Evolutionary conservation across 2,113 vertebrate species (phyloP).

Genomic region (Dipodomys stephensi): DNA sequence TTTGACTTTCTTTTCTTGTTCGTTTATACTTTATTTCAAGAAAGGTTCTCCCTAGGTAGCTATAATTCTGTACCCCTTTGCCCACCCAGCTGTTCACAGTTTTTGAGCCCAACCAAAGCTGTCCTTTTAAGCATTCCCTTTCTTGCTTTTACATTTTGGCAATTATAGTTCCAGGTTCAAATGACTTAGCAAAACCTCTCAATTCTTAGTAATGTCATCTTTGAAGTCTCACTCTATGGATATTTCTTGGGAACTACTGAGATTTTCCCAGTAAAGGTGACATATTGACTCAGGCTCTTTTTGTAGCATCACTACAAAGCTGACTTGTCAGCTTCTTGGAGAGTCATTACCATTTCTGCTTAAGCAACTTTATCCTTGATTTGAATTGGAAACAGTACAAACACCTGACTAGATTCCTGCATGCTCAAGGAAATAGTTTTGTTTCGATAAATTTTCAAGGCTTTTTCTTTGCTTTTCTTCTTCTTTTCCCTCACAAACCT

Average conservation of each 20-base stretch:
- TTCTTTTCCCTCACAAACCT: neutral
- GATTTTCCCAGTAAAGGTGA: neutral
- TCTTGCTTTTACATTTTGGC: neutral
- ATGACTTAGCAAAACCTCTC: neutral
- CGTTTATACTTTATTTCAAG: neutral
- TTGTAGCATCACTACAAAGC: neutral
- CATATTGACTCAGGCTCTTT: neutral
- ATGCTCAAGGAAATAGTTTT: neutral
- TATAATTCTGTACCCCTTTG: no score
- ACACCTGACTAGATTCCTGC: neutral
- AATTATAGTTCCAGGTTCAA: neutral
- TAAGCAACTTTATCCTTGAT: constrained; percentile 6
- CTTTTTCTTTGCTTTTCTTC: neutral
- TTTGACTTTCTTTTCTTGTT: neutral
- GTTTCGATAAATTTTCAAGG: neutral
- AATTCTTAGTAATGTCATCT: neutral
- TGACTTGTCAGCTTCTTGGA: constrained; percentile 6
- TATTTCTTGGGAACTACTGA: neutral
- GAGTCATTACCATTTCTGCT: neutral
- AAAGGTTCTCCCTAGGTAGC: no score
- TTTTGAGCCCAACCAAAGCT: neutral
- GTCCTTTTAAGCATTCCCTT: neutral
- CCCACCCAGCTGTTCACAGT: neutral
- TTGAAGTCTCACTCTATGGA: neutral
- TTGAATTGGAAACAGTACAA: neutral